Evolutionary conservation across 2,113 vertebrate genomes (phyloP), one percentile per base, ranked within the genome.

Genomic region (Gallinago paraguaiae): DNA sequence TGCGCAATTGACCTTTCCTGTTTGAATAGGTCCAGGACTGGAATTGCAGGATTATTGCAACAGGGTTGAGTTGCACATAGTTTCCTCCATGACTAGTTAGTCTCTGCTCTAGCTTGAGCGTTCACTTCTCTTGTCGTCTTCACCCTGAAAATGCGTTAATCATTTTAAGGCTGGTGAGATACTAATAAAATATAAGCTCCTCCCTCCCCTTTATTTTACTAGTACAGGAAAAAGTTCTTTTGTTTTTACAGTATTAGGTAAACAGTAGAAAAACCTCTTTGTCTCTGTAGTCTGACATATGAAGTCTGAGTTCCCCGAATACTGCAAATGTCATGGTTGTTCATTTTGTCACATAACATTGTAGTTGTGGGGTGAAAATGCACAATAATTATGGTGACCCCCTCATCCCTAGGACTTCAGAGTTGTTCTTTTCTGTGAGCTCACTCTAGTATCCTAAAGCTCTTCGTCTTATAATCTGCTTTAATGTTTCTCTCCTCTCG

Each of bases 41-140:
- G 65, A 85, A 50, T 23, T 69, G 68, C 74, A 76, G 81, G 67
- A 54, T 76, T 75, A 57, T 45, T 85, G 74, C 63, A 53, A 24
- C 24, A 76, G 71, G 37, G 79, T 24, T 76, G 57, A 76, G 46
- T 51, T 0, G 7, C 27, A 30, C 0, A 0, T 81, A 1, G 18
- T 68, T 57, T 91, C 82, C 45, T 84, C 24, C 35, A 5, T 68
- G 41, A 24, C 18, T 51, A 4, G 17, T 77, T 53, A 56, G 86
- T 71, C 37, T 86, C 35, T 87, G 41, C 45, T 86, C 28, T 84
- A 57, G 19, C 63, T 60, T 51, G 75, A 82, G 24, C 0, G 1
- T 51, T 83, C 33, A 2, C 11, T 83, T 53, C 22, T 63, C n/a
- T 51, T 53, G 59, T 72, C 37, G 54, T 88, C 30, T 10, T 88